phyloP scores from a whole-genome alignment of 1,140 invertebrate genomes.

The Macrosteles quadrilineatus region DNA sequence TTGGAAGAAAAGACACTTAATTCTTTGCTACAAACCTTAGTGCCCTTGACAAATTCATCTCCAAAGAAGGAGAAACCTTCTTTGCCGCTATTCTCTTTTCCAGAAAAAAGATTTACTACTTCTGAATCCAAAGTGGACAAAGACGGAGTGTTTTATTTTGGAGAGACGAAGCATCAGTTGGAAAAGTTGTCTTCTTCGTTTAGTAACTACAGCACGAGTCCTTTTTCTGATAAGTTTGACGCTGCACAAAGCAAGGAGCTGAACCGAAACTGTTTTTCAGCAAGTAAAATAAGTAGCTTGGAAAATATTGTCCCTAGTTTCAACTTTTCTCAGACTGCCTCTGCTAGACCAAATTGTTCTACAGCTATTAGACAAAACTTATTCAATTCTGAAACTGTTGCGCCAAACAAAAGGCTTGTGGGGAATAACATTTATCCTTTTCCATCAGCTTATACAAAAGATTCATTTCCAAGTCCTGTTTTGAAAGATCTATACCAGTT shows the following conservation, averaged over 20 bases:
- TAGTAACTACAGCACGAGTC: background rate
- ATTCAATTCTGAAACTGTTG: no score
- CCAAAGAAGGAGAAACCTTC: slow-evolving; percentile 6
- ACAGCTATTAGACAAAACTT: no score
- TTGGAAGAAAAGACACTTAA: slow-evolving; percentile 9
- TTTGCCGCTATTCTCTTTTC: background rate
- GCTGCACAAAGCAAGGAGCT: background rate
- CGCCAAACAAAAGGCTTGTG: no score
- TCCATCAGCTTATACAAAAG: no score
- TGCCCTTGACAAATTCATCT: background rate
- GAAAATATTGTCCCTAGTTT: background rate
- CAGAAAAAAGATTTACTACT: background rate
- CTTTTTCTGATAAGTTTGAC: background rate
- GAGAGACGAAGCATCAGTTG: slow-evolving; percentile 1
- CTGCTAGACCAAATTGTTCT: background rate
- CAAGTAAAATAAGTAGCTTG: no score
- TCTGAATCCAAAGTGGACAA: background rate
- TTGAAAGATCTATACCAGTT: no score
- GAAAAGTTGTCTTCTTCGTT: background rate
- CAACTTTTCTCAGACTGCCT: background rate
- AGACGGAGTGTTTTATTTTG: slow-evolving; percentile 6
- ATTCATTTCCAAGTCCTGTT: no score
- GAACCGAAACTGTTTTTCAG: no score
- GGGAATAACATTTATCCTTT: no score
- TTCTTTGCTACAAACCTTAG: background rate